Percentiles rank a stretch among this genome's conserved stretches.
Evolutionary conservation across 2,888 invertebrate species (phyloP).

Genomic region (Creontiades dilutus): DNA sequence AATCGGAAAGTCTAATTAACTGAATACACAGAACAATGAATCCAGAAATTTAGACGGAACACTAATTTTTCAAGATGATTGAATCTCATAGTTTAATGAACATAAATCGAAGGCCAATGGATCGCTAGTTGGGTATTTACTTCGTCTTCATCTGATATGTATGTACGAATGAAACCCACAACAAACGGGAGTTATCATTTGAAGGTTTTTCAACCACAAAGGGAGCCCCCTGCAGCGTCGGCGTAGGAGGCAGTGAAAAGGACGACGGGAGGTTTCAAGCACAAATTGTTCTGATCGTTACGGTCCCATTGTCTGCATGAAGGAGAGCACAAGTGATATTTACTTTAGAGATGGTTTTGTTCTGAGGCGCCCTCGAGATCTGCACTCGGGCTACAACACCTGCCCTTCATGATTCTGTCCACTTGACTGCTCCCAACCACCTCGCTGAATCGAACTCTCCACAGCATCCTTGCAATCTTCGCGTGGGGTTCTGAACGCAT

Average conservation of each 20-base stretch:
- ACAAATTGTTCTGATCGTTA: conserved; percentile 67
- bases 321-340: conserved; percentile 67
- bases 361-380: conserved; percentile 38
- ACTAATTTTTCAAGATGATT: no score
- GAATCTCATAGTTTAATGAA: no score
- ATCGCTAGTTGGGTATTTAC: no score
- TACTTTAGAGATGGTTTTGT: conserved; percentile 67
- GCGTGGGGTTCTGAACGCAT: background rate
- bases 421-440: conserved; percentile 31
- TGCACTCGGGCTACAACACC: conserved; percentile 27
- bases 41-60: no score
- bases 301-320: conserved; percentile 53
- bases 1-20: no score
- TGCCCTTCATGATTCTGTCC: conserved; percentile 33
- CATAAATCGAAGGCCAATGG: no score
- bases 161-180: conserved; percentile 1
- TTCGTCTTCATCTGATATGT: background rate
- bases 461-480: background rate
- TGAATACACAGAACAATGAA: no score
- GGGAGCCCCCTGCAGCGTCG: conserved; percentile 3
- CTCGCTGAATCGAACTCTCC: conserved; percentile 13
- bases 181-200: conserved; percentile 32
- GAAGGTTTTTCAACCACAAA: conserved; percentile 21
- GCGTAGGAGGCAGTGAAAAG: conserved; percentile 26
- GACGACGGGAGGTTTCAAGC: conserved; percentile 41